These are phyloP conservation scores for Chrysaora quinquecirrha DNA, from an alignment of 30 jellyfish, hydroid and myxozoan genomes.

Conservation along the genomic window DNA sequence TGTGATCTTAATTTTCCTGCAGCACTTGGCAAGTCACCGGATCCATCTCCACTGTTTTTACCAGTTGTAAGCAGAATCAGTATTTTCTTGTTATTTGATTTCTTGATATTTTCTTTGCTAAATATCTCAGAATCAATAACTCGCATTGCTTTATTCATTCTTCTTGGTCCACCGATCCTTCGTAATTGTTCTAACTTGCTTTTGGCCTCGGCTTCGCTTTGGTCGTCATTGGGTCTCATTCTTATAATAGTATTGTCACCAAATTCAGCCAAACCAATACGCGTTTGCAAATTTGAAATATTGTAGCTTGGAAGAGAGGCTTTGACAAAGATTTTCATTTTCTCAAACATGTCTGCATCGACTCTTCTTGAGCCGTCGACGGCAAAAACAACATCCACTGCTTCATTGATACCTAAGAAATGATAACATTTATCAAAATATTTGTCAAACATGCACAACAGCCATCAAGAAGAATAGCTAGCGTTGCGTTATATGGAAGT, in stretches of 20 bases:
- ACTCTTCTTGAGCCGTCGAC: conserved; percentile 76
- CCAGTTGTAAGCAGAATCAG: conserved; percentile 77
- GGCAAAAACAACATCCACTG: conserved; percentile 56
- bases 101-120: conserved; percentile 19
- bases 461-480: too few relatives aligned
- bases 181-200: neutral
- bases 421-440: too few relatives aligned
- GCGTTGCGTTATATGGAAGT: too few relatives aligned
- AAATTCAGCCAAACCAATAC: conserved; percentile 66
- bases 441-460: too few relatives aligned
- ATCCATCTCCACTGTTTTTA: conserved; percentile 56
- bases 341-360: conserved; percentile 27
- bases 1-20: conserved; percentile 51
- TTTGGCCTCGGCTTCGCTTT: neutral
- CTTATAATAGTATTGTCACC: conserved; percentile 45
- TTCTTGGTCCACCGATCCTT: conserved; percentile 77
- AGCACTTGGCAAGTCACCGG: conserved; percentile 58
- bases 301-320: conserved; percentile 57
- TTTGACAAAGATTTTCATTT: conserved; percentile 60
- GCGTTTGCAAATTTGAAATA: conserved; percentile 33
- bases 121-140: conserved; percentile 29
- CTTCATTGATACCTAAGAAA: conserved; percentile 59
- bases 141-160: conserved; percentile 65
- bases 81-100: conserved; percentile 48
- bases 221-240: conserved; percentile 45